Evolutionary conservation across 92 coral and sea anemone species (phyloP), one percentile per base, ranked within the genome.

Genomic region (Palythoa heliodiscus): DNA sequence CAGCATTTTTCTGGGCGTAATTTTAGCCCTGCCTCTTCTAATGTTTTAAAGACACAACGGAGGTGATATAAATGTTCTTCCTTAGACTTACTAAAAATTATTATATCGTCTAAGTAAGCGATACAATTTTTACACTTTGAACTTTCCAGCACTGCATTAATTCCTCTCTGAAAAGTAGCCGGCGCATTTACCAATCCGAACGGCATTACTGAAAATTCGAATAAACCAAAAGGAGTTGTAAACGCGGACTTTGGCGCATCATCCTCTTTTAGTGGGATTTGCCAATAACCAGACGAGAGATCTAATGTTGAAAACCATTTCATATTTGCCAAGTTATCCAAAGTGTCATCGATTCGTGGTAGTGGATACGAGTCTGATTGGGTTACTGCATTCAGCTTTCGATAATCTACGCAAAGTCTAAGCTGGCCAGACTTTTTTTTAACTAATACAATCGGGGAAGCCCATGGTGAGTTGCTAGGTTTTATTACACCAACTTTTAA

Each of bases 271-370:
- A 61, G 14, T 19, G 7, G 11, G 5, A 61, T n/a, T n/a, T 61
- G 69, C 69, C 69, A 61, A n/a, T 61, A 61, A 4, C 82, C 11
- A 11, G 91, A 52, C 12, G 57, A 6, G 6, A 52, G 57, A 12
- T 52, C 57, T 52, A 52, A 12, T 5, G 57, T 52, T 52, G 57
- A 52, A 12, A 52, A 52, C 57, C 57, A 52, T 52, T 52, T 52
- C 6, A 12, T 12, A 52, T n/a, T n/a, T n/a, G n/a, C n/a, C n/a
- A n/a, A n/a, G n/a, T n/a, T n/a, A n/a, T n/a, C n/a, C n/a, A n/a
- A n/a, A n/a, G n/a, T n/a, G n/a, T n/a, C n/a, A n/a, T n/a, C n/a
- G n/a, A n/a, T n/a, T n/a, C n/a, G n/a, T n/a, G n/a, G n/a, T n/a
- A n/a, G n/a, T n/a, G n/a, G n/a, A n/a, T n/a, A n/a, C n/a, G n/a